Evolutionary conservation across 2,113 vertebrate species (phyloP).

Genomic region (Pterocles burchelli): DNA sequence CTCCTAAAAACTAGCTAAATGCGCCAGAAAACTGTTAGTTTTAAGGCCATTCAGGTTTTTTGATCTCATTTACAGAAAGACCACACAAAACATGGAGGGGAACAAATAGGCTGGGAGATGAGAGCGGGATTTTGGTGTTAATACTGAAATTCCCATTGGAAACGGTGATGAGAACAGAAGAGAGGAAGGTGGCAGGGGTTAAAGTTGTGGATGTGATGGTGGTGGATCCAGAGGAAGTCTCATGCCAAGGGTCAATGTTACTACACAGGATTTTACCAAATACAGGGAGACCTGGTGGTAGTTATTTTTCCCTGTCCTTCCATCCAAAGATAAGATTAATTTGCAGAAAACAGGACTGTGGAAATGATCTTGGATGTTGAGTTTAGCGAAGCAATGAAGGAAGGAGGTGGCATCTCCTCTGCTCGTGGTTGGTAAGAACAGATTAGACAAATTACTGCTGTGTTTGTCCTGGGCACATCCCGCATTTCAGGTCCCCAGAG

Average conservation of each 20-base stretch:
- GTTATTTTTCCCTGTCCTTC: background rate
- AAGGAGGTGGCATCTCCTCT: background rate
- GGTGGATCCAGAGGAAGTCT: background rate
- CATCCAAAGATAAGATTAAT: background rate
- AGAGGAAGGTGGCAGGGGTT: background rate
- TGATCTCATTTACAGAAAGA: background rate
- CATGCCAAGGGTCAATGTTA: background rate
- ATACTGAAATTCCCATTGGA: background rate
- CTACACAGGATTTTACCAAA: background rate
- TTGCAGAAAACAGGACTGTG: background rate
- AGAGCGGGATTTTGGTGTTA: background rate
- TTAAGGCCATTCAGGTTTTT: background rate
- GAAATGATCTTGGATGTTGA: background rate
- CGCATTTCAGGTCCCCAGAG: background rate
- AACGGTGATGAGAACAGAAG: background rate
- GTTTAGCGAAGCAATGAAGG: background rate
- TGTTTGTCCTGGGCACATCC: background rate
- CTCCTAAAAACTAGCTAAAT: background rate
- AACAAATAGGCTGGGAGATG: background rate
- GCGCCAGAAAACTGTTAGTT: background rate
- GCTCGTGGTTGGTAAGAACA: background rate
- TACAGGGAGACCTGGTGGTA: background rate
- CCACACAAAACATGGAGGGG: accelerated
- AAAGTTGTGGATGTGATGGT: background rate
- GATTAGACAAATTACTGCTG: background rate